Evolutionary conservation across 64 coral and sea anemone genomes (phyloP), one percentile per base, ranked within the genome.

Genomic region (Pachyseris speciosa): DNA sequence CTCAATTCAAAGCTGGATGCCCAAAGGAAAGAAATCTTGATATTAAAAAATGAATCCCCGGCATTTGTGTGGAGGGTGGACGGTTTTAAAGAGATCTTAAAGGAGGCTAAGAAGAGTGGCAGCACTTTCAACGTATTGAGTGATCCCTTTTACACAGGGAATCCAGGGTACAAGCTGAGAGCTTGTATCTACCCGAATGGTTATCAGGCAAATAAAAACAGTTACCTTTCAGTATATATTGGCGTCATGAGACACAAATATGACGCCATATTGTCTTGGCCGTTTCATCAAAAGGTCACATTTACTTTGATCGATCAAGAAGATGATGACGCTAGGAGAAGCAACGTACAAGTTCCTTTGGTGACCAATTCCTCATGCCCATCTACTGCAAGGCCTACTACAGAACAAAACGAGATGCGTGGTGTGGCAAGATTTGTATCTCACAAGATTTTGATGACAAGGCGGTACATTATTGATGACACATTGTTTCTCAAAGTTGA

Each of bases 251-350:
- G 51, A 66, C 72, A 72, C 37, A 38, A 78, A 63, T 65, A 32
- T 31, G 86, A 89, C 53, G 53, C 53, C 36, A 44, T 89, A 33
- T 16, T 89, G 37, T 53, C 50, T 7, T 89, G 86, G 86, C 86
- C 86, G 4, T 89, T 70, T 37, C 42, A 29, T 3, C 7, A 28
- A 30, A 55, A 64, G 13, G 74, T 78, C 13, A 78, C 43, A 68
- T 89, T 89, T 39, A 63, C 60, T 0, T 38, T 87, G 9, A 73
- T 87, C 15, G 85, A 88, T 26, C 84, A 86, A 15, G 30, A 31
- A 49, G 11, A 24, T 31, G 39, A 71, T 42, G n/a, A 39, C 30
- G 5, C 38, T 1, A 20, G 51, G 17, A 16, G 65, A 2, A 68
- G 71, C 15, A 68, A 86, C 25, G 69, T 71, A 24, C 13, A 70